Evolutionary conservation across 2,113 vertebrate species (phyloP), one percentile per base, ranked within the genome.

Genomic region (Spea multiplicata): DNA sequence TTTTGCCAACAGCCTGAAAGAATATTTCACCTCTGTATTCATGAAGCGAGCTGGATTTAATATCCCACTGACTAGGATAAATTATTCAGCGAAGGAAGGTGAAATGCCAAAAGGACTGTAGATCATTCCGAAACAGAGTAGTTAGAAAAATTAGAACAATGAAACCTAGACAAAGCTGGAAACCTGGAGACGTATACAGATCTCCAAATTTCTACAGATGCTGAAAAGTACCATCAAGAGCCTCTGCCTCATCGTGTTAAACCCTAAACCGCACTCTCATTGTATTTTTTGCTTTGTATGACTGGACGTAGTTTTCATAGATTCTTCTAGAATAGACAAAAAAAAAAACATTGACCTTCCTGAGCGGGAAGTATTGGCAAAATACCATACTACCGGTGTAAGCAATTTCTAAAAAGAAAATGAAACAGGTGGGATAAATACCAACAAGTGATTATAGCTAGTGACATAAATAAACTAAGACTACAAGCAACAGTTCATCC

Each of bases 41-140:
- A 80, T 80, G 78, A 80, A 71, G 71, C 78, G 68, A 52, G 64
- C 78, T 61, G 46, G 78, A 80, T 74, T 80, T 80, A 80, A 80
- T 80, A 80, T 80, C 78, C 78, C 71, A 74, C 78, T 74, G 78
- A 80, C 78, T 74, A 74, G 64, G 64, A 80, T 80, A 80, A 80
- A 80, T 80, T 80, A 80, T 80, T 80, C 78, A 80, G 71, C 50
- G n/a, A 65, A 74, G 65, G 78, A 80, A 80, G 78, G 78, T 80
- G 78, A 80, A 80, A 80, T 80, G 78, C 78, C 71, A 80, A 80
- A 80, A 80, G 78, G 78, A 68, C 71, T 80, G 78, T 80, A 80
- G 50, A 80, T 80, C 78, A 80, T 80, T 67, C 71, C 64, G 61
- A 65, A 57, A 74, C 46, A 66, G 71, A 80, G 78, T 68, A 68